Conservation (phyloP, 1,140 invertebrate species). For the Ips typographus region DNA sequence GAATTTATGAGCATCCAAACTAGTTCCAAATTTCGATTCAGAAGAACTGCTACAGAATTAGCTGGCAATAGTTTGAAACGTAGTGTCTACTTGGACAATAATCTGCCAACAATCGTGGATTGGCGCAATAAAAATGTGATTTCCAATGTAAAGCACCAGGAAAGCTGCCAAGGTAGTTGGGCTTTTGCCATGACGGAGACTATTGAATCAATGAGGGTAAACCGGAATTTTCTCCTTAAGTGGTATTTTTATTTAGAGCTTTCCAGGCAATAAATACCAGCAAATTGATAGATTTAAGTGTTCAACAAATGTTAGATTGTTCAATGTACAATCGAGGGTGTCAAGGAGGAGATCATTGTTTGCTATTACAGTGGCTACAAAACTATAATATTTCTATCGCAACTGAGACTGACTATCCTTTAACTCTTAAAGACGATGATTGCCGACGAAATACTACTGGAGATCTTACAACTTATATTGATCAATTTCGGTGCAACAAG, state of each 20-base stretch:
- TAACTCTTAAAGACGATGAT: slow-evolving; percentile 58
- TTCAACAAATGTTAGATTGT: slow-evolving; percentile 86
- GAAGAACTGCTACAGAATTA: slow-evolving; percentile 10
- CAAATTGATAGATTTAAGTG: slow-evolving; percentile 65
- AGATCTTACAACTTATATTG: too few species aligned
- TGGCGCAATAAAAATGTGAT: slow-evolving; percentile 69
- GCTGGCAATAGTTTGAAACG: neutral
- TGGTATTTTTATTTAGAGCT: neutral
- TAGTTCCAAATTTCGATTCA: slow-evolving; percentile 35
- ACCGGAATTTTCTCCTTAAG: neutral
- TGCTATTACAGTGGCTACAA: slow-evolving; percentile 72
- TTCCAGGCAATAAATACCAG: slow-evolving; percentile 63
- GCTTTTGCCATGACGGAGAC: slow-evolving; percentile 79
- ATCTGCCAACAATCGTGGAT: slow-evolving; percentile 44
- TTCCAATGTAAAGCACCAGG: slow-evolving; percentile 71
- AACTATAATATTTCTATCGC: slow-evolving; percentile 60
- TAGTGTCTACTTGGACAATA: neutral
- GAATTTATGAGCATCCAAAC: slow-evolving; percentile 62
- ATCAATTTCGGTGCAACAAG: too few species aligned
- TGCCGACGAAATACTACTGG: slow-evolving; percentile 52
- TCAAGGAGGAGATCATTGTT: slow-evolving; percentile 78
- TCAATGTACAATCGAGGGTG: slow-evolving; percentile 76
- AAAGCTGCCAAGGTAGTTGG: slow-evolving; percentile 83
- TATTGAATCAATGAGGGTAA: slow-evolving; percentile 70
- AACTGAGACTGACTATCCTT: slow-evolving; percentile 66